phyloP scores from a whole-genome alignment of 2,888 invertebrate species.

The Melinaea menophilus region DNA sequence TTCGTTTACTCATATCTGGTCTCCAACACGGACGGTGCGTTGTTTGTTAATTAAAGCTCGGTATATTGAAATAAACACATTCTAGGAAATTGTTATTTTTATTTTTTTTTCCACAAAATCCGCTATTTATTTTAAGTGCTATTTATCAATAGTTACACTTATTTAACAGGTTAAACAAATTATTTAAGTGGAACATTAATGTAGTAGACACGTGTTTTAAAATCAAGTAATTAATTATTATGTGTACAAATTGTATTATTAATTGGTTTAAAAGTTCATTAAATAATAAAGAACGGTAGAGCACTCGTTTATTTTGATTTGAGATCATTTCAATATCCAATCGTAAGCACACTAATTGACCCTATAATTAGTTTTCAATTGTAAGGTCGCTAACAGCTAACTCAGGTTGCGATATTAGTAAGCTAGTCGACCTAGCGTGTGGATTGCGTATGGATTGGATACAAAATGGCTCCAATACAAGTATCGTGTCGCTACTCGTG shows the following conservation, averaged over 20 bases:
- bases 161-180: not conserved
- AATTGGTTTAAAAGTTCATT: not conserved
- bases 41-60: slow-evolving; percentile 60
- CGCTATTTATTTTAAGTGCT: not conserved
- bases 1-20: slow-evolving; percentile 50
- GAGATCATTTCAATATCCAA: too few species aligned
- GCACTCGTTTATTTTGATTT: too few species aligned
- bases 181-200: not conserved
- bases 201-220: slow-evolving; percentile 4
- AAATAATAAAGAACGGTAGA: not conserved
- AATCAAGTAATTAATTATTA: slow-evolving; percentile 2
- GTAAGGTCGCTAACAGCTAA: too few species aligned
- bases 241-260: slow-evolving; percentile 5
- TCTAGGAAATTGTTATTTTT: slow-evolving; percentile 33
- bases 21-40: slow-evolving; percentile 57
- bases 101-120: slow-evolving; percentile 12
- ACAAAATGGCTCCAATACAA: too few species aligned
- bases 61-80: slow-evolving; percentile 49
- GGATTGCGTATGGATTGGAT: too few species aligned
- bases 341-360: too few species aligned
- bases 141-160: slow-evolving; percentile 1
- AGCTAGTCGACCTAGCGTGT: too few species aligned
- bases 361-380: too few species aligned
- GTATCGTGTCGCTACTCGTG: not conserved
- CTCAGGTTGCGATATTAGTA: too few species aligned